Conservation (phyloP, 2,797 vertebrate species). For the Uromys caudimaculatus region DNA sequence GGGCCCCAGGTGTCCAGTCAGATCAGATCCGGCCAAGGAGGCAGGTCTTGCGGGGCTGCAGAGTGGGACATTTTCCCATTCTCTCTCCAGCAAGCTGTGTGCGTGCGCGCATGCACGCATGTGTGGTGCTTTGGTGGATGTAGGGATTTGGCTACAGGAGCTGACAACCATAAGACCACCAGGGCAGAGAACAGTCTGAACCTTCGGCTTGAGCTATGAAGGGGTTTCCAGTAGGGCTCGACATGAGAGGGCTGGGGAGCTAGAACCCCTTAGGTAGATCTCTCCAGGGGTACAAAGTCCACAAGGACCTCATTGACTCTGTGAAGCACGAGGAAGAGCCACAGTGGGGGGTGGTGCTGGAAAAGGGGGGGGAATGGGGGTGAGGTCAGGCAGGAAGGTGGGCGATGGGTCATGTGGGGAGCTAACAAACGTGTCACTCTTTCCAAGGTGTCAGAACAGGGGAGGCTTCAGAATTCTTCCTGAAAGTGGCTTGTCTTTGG, state of each 20-base stretch:
- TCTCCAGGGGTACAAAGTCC: not conserved
- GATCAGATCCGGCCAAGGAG: not conserved
- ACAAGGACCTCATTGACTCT: not conserved
- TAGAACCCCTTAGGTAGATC: accelerated
- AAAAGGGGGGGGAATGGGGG: not conserved
- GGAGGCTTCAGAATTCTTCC: not conserved
- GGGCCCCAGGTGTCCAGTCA: not conserved
- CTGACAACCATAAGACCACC: not conserved
- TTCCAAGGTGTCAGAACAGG: not conserved
- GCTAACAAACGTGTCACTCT: not conserved
- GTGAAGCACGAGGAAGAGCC: not conserved
- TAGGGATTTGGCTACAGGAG: not conserved
- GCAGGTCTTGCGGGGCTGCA: not conserved
- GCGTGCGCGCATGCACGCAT: not conserved
- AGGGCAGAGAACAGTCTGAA: not conserved
- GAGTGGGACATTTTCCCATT: accelerated
- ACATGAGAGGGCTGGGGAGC: too few species aligned
- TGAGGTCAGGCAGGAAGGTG: not conserved
- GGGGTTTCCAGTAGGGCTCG: too few species aligned
- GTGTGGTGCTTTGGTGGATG: not conserved
- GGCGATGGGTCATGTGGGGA: not conserved
- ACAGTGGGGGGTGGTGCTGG: not conserved
- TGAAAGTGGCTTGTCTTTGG: not conserved
- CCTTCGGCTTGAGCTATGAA: accelerated
- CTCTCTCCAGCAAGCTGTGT: not conserved